Percentiles rank a stretch among this genome's conserved stretches.
Evolutionary conservation across 2,888 invertebrate genomes (phyloP).

Genomic region (Spodoptera picta): DNA sequence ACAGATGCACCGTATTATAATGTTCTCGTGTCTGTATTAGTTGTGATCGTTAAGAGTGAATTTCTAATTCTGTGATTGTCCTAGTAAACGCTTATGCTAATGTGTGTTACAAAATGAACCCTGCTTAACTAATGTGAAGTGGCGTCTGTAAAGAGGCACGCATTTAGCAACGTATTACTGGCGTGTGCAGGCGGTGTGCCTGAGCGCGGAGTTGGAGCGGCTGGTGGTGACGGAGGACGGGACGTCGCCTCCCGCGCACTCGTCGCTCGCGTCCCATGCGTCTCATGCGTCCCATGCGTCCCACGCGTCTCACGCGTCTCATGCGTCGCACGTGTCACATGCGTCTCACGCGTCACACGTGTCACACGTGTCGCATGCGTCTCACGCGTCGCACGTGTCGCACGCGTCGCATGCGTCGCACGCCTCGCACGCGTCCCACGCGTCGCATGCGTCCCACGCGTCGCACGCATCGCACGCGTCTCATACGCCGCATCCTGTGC

Average conservation of each 20-base stretch:
- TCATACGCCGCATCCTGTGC: slow-evolving; percentile 38
- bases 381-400: slow-evolving; percentile 38
- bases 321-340: slow-evolving; percentile 31
- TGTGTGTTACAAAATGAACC: slow-evolving; percentile 9
- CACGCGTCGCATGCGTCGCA: slow-evolving; percentile 29
- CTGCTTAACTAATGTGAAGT: slow-evolving; percentile 35
- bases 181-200: slow-evolving; percentile 61
- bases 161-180: slow-evolving; percentile 32
- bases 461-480: slow-evolving; percentile 47
- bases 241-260: slow-evolving; percentile 77
- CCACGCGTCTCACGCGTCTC: slow-evolving; percentile 43
- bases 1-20: slow-evolving; percentile 9
- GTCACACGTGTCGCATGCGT: slow-evolving; percentile 46
- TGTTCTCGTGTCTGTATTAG: slow-evolving; percentile 19
- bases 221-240: slow-evolving; percentile 74
- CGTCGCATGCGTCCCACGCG: slow-evolving; percentile 31
- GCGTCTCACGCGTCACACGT: slow-evolving; percentile 36
- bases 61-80: slow-evolving; percentile 12
- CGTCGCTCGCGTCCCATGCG: slow-evolving; percentile 53
- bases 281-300: slow-evolving; percentile 32
- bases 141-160: slow-evolving; percentile 44
- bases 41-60: background rate
- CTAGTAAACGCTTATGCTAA: slow-evolving; percentile 31
- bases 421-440: slow-evolving; percentile 39
- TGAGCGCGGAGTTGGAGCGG: slow-evolving; percentile 78